phyloP scores from a whole-genome alignment of 2,113 vertebrate species.

The Dascyllus trimaculatus region DNA sequence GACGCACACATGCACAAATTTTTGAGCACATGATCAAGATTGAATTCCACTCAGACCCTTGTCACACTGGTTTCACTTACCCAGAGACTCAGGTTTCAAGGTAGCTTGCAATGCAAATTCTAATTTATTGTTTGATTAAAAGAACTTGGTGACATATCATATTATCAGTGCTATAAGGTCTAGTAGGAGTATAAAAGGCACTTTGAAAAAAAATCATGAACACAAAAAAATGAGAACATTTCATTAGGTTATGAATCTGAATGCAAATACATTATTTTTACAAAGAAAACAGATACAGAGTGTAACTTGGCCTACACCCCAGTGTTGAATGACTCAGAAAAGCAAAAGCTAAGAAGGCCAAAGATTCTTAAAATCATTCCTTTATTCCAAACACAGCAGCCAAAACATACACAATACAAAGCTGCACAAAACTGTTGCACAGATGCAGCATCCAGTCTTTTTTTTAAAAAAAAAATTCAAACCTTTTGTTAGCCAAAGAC shows the following conservation, averaged over 20 bases:
- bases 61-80: no score
- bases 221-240: no score
- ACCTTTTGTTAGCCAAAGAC: conserved; percentile 35
- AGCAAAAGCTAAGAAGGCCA: neutral
- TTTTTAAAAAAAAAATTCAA: neutral
- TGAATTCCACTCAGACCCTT: no score
- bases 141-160: neutral
- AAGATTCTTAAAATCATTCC: neutral
- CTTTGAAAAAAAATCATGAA: no score
- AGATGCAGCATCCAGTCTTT: neutral
- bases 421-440: neutral
- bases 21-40: no score
- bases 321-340: neutral
- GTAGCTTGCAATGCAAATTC: no score
- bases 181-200: neutral
- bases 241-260: no score
- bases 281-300: neutral
- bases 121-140: neutral
- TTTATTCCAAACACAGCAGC: neutral
- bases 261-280: no score
- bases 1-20: no score
- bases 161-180: neutral
- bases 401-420: neutral
- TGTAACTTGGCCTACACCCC: neutral
- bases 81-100: no score